Percentiles rank a stretch among this genome's conserved stretches.
Conservation (phyloP, 2,888 invertebrate species). For the Tiliacea aurago region DNA sequence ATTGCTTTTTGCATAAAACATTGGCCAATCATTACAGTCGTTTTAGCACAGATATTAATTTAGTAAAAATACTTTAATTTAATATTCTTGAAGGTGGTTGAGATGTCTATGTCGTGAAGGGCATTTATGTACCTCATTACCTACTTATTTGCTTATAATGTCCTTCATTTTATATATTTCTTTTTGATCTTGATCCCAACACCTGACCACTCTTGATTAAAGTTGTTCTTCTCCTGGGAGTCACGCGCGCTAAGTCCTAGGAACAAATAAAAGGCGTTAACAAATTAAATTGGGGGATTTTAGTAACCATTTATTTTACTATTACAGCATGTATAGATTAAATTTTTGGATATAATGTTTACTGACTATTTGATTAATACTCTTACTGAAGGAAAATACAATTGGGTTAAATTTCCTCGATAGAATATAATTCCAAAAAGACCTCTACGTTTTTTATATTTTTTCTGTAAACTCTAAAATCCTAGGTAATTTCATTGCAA, state of each 20-base stretch:
- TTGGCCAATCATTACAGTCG: background rate
- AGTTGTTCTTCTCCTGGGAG: background rate
- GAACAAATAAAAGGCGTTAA: no score
- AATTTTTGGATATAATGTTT: no score
- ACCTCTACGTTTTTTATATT: no score
- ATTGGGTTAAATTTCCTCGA: no score
- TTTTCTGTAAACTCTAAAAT: no score
- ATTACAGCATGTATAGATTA: no score
- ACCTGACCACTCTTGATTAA: background rate
- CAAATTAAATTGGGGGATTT: no score
- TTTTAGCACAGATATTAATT: constrained; percentile 30
- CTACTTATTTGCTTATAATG: background rate
- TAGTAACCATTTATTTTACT: no score
- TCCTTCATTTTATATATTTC: background rate
- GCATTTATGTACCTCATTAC: background rate
- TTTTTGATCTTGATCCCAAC: background rate
- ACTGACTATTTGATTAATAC: no score
- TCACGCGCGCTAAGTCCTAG: background rate
- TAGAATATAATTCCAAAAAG: no score
- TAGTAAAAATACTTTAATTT: constrained; percentile 8
- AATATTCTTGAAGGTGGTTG: constrained; percentile 16
- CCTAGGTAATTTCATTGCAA: no score
- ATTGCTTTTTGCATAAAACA: background rate
- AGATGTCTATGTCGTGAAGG: background rate
- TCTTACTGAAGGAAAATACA: no score